Conservation (phyloP, 2,113 vertebrate species). For the Myrmophylax atrothorax region DNA sequence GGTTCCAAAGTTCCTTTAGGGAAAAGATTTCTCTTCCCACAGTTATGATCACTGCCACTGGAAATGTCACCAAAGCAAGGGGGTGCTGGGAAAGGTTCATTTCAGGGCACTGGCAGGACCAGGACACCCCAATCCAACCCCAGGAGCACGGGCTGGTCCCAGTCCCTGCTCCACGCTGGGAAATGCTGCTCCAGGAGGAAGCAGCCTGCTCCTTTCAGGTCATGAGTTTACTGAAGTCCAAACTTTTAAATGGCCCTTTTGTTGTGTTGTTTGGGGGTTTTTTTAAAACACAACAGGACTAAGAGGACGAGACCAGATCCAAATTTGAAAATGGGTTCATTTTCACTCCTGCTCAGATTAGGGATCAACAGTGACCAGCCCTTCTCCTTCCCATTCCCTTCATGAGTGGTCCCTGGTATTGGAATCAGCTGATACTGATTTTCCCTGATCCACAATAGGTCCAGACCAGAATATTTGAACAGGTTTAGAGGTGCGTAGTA, state of each 20-base stretch:
- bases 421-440: constrained; percentile 33
- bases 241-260: not conserved
- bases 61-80: not conserved
- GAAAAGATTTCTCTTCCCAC: not conserved
- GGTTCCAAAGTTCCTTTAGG: not conserved
- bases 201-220: not conserved
- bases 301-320: not conserved
- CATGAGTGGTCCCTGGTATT: constrained; percentile 41
- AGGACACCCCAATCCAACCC: not conserved
- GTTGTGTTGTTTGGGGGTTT: not conserved
- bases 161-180: not conserved
- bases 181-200: not conserved
- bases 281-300: not conserved
- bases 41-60: not conserved
- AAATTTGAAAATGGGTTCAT: not conserved
- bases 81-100: not conserved
- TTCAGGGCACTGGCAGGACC: not conserved
- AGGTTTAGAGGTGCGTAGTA: constrained; percentile 56
- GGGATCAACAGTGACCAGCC: not conserved
- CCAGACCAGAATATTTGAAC: constrained; percentile 62
- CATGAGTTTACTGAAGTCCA: not conserved
- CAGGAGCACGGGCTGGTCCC: not conserved
- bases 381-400: constrained; percentile 7
- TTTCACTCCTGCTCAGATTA: not conserved
- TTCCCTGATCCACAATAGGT: constrained; percentile 33